Conservation (phyloP, 2,797 vertebrate genomes). For the Gallinago stenura region DNA sequence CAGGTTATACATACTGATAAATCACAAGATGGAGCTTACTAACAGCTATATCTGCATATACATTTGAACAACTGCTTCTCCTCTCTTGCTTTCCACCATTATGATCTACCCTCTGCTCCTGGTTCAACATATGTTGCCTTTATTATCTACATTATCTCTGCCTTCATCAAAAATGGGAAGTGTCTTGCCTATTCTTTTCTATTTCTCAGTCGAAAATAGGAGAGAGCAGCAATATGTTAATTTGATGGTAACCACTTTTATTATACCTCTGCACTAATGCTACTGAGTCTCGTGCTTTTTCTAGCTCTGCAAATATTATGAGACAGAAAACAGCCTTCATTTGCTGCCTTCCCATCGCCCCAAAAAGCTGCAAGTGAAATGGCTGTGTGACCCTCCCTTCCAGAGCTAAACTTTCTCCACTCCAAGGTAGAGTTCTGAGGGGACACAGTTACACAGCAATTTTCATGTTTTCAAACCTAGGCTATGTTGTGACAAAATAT, state of each 20-base stretch:
- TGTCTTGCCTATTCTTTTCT: neutral
- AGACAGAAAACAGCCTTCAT: neutral
- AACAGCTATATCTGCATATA: neutral
- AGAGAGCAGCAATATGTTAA: neutral
- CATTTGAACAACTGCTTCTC: neutral
- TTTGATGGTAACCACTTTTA: neutral
- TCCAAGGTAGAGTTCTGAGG: neutral
- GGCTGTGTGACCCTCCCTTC: neutral
- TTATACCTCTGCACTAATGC: rapidly evolving
- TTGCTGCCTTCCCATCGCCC: neutral
- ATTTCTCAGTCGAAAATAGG: neutral
- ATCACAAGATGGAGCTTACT: neutral
- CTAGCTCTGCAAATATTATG: neutral
- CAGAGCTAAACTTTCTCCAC: neutral
- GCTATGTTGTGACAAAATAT: neutral
- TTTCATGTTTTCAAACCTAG: neutral
- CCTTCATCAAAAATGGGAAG: neutral
- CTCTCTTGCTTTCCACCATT: neutral
- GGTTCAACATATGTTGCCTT: neutral
- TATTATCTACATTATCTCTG: neutral
- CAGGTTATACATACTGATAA: neutral
- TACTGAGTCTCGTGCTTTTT: neutral
- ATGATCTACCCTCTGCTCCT: neutral
- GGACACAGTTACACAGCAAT: rapidly evolving
- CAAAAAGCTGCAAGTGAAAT: neutral